A percentile compares a stretch with the other conserved stretches of the same genome.
These are phyloP conservation scores for Camponotus fellah DNA, from an alignment of 2,888 invertebrate species.

Conservation along the genomic window DNA sequence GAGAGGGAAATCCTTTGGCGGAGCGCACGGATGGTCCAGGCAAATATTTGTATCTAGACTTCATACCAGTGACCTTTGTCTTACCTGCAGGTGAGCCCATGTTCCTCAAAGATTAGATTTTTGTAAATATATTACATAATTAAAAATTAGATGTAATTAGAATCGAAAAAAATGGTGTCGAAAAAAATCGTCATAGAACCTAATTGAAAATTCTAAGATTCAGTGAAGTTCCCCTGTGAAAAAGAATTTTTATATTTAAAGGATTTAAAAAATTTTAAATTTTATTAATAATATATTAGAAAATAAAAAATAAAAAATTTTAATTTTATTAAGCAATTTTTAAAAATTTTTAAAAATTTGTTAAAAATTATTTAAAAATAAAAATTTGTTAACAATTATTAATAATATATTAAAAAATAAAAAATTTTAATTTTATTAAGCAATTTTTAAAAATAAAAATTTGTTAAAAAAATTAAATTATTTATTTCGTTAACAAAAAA, in stretches of 20 bases:
- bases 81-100: conserved; percentile 90
- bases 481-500: not conserved
- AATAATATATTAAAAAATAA: too few species aligned
- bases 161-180: not conserved
- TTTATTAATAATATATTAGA: too few species aligned
- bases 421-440: not conserved
- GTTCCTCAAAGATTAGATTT: conserved; percentile 11
- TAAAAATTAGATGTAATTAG: not conserved
- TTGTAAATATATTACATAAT: not conserved
- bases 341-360: not conserved
- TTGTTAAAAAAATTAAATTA: not conserved
- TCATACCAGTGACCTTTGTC: conserved; percentile 97
- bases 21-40: conserved; percentile 92
- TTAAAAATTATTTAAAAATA: not conserved
- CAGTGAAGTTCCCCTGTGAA: not conserved
- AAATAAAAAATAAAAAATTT: too few species aligned
- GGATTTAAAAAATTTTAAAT: not conserved
- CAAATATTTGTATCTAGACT: conserved; percentile 94
- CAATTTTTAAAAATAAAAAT: not conserved
- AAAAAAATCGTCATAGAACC: not conserved
- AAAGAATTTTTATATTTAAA: not conserved
- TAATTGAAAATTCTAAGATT: not conserved
- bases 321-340: not conserved
- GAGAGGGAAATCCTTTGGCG: conserved; percentile 95
- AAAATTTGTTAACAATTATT: not conserved